phyloP scores from a whole-genome alignment of 1,140 invertebrate genomes.

The Bombus superbus region DNA sequence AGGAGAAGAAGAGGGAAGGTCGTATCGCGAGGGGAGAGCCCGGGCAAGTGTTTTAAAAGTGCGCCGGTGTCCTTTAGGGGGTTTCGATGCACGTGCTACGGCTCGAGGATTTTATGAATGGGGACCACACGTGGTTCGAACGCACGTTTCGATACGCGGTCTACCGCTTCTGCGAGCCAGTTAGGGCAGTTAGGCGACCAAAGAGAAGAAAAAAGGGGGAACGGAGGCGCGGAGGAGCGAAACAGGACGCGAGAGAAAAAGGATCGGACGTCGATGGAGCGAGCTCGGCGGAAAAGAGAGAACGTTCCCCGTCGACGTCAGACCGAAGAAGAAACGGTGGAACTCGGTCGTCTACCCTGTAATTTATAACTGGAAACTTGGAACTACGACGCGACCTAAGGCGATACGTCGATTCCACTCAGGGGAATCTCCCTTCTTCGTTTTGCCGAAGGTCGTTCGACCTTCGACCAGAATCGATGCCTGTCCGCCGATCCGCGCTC shows the following conservation, averaged over 20 bases:
- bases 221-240: neutral
- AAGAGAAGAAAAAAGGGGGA: conserved; percentile 48
- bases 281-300: conserved; percentile 6
- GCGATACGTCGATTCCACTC: conserved; percentile 69
- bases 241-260: neutral
- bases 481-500: conserved; percentile 36
- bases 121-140: conserved; percentile 69
- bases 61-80: conserved; percentile 38
- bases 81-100: conserved; percentile 61
- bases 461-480: conserved; percentile 67
- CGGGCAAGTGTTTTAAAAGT: neutral
- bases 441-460: conserved; percentile 67
- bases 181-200: conserved; percentile 57
- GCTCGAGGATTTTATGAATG: conserved; percentile 67
- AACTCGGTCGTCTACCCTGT: conserved; percentile 71
- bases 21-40: neutral
- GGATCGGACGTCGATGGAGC: neutral
- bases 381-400: conserved; percentile 69
- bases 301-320: neutral
- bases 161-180: conserved; percentile 60
- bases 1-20: neutral
- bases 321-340: conserved; percentile 52
- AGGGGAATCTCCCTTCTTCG: conserved; percentile 57
- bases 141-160: conserved; percentile 62
- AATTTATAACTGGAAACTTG: conserved; percentile 73